Evolutionary conservation across 2,888 invertebrate species (phyloP).

Genomic region (Catocala fraxini): DNA sequence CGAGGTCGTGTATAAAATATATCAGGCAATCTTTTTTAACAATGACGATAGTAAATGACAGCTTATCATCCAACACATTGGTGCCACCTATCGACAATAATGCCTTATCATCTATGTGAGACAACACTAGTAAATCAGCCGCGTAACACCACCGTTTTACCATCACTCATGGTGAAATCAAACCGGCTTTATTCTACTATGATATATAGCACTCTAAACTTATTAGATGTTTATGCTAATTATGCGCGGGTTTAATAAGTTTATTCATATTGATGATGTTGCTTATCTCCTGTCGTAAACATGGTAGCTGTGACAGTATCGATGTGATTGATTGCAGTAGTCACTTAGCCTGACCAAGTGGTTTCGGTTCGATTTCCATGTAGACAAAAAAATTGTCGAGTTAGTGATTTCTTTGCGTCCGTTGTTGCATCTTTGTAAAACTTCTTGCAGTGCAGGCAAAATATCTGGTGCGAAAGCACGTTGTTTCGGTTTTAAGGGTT

Average conservation of each 20-base stretch:
- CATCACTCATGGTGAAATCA: conserved; percentile 22
- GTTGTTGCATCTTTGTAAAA: too few relatives aligned
- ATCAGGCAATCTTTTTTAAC: too few relatives aligned
- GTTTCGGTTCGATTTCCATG: too few relatives aligned
- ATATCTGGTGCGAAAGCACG: too few relatives aligned
- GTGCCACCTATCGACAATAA: conserved; percentile 4
- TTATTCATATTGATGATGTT: conserved; percentile 17
- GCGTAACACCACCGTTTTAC: conserved; percentile 22
- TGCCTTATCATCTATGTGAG: conserved; percentile 13
- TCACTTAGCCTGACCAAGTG: too few relatives aligned
- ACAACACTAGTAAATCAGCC: conserved; percentile 23
- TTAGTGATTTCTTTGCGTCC: too few relatives aligned
- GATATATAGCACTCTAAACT: conserved; percentile 22
- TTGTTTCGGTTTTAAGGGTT: too few relatives aligned
- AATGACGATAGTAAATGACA: neutral
- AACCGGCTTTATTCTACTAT: conserved; percentile 13
- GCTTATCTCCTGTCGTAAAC: neutral
- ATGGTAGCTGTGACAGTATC: too few relatives aligned
- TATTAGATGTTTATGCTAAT: conserved; percentile 25
- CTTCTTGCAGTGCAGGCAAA: too few relatives aligned
- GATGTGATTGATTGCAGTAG: too few relatives aligned
- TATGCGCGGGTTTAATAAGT: conserved; percentile 16
- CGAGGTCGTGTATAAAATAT: too few relatives aligned
- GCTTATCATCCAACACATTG: conserved; percentile 12
- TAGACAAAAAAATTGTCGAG: too few relatives aligned